Conservation (phyloP, 2,113 vertebrate species). For the Chrysemys picta region DNA sequence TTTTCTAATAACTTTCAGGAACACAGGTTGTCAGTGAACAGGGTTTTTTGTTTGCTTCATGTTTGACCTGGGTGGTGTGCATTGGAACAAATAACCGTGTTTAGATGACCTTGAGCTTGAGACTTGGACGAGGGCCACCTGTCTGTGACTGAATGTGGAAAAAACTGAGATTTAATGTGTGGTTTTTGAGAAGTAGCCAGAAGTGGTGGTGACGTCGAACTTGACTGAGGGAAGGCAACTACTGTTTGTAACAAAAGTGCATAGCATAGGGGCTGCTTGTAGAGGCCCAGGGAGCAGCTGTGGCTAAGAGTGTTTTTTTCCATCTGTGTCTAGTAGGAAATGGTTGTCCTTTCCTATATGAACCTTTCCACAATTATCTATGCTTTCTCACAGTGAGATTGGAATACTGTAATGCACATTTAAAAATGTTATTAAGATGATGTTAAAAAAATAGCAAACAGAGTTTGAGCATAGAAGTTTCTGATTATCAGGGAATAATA, state of each 20-base stretch:
- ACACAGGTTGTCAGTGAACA: background rate
- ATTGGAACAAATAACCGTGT: conserved; percentile 34
- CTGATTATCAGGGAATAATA: too few relatives aligned
- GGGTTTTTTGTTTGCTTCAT: background rate
- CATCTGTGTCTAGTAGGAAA: background rate
- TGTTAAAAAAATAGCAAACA: too few relatives aligned
- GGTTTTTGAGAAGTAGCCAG: background rate
- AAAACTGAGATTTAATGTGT: background rate
- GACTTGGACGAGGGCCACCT: background rate
- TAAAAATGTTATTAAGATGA: too few relatives aligned
- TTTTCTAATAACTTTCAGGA: background rate
- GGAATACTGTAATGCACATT: background rate
- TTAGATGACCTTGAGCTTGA: background rate
- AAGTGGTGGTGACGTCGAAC: background rate
- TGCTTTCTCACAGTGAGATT: background rate
- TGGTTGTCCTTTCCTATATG: background rate
- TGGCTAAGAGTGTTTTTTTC: background rate
- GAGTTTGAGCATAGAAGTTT: too few relatives aligned
- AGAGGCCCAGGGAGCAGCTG: background rate
- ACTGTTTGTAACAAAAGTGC: background rate
- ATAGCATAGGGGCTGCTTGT: background rate
- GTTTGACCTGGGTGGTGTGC: background rate
- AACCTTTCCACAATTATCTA: background rate
- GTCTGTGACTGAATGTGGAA: fast-evolving
- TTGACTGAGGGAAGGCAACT: fast-evolving